Evolutionary conservation across 2,888 invertebrate genomes (phyloP), one percentile per base, ranked within the genome.

Genomic region (Nomada hirtipes): DNA sequence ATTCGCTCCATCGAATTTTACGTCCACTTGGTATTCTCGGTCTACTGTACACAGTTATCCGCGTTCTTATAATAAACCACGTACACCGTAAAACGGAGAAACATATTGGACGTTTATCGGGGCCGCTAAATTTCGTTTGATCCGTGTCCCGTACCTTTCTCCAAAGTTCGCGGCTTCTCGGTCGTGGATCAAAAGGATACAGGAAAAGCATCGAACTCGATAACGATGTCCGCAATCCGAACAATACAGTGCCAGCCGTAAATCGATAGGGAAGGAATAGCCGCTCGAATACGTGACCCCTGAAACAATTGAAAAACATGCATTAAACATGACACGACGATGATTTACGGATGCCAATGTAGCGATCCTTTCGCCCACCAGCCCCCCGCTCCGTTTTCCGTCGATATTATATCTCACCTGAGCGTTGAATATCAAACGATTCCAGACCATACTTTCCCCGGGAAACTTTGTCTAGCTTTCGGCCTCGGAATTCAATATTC

Each of bases 291-390:
- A 78, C 85, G 79, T 72, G 82, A 81, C 61, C 78, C 57, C 67
- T 57, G 82, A 82, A 82, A 90, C 89, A 85, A 90, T 88, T 84
- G 88, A 86, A 87, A 90, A 89, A 88, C 83, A 87, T 90, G 81
- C 80, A 89, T 90, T 88, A 90, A 88, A 86, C 88, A 85, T 85
- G 83, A 69, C 76, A 57, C 55, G 29, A 11, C 50, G 63, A 82
- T 86, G 86, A 88, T 88, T 88, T 88, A 88, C 79, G 68, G 76
- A 59, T 55, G 70, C 42, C 75, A 73, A 76, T 61, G 64, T 71
- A 50, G 52, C 59, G 23, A 59, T n/a, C 64, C 29, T 71, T 63
- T 26, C 60, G 29, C 71, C 36, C 59, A 44, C 57, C 52, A 47
- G 7, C 10, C 64, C 53, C 60, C 10, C 59, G 11, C 50, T 64